A percentile compares a stretch with the other conserved stretches of the same genome.
phyloP scores from a whole-genome alignment of 2,888 invertebrate genomes.

The Callinectes sapidus region DNA sequence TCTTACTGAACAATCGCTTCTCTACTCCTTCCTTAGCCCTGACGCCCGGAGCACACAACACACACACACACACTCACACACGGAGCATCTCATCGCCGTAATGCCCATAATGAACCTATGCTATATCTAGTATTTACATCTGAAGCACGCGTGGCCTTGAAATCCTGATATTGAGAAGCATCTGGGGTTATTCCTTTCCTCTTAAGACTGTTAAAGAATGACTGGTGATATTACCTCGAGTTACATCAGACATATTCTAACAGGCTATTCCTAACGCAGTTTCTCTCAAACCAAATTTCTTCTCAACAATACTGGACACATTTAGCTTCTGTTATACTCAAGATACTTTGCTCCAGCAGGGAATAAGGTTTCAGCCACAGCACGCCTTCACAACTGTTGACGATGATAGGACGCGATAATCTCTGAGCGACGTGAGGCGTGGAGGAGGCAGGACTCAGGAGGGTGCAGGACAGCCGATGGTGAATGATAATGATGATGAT shows the following conservation, averaged over 20 bases:
- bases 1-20: neutral
- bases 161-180: neutral
- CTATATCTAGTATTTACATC: neutral
- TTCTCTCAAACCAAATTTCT: neutral
- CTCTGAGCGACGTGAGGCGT: neutral
- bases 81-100: neutral
- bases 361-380: neutral
- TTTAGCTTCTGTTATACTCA: neutral
- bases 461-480: neutral
- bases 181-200: neutral
- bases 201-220: neutral
- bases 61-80: neutral
- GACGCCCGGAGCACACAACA: neutral
- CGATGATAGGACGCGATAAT: neutral
- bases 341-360: neutral
- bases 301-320: neutral
- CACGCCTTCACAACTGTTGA: neutral
- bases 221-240: too few relatives aligned
- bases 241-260: too few relatives aligned
- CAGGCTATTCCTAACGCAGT: too few relatives aligned
- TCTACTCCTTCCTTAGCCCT: neutral
- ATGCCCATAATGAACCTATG: slow-evolving; percentile 7
- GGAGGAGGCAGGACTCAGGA: neutral
- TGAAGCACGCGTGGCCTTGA: neutral
- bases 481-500: neutral